A percentile compares a stretch with the other conserved stretches of the same genome.
Evolutionary conservation across 1,140 invertebrate genomes (phyloP).

Genomic region (Solen grandis): DNA sequence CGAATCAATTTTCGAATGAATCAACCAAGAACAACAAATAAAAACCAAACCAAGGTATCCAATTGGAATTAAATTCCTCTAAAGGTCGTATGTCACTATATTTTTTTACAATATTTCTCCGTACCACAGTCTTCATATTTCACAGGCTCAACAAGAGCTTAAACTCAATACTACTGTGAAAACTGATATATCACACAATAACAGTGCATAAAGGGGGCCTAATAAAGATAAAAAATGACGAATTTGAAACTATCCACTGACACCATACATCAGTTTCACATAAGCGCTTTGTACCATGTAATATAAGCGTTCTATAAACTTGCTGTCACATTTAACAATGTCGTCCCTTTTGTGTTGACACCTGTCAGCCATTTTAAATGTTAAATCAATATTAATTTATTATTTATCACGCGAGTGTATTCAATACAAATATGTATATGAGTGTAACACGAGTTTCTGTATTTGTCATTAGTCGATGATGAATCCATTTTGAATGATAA

Average conservation of each 20-base stretch:
- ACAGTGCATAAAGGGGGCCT: too few species aligned
- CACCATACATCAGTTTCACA: slow-evolving; percentile 38
- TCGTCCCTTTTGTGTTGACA: slow-evolving; percentile 33
- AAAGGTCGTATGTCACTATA: too few species aligned
- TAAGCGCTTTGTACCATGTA: slow-evolving; percentile 50
- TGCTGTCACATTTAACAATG: slow-evolving; percentile 47
- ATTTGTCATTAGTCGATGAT: not conserved
- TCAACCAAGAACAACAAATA: too few species aligned
- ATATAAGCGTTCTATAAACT: slow-evolving; percentile 29
- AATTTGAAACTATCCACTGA: slow-evolving; percentile 47
- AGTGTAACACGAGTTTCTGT: not conserved
- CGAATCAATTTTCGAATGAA: too few species aligned
- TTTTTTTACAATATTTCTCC: too few species aligned
- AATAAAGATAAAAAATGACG: slow-evolving; percentile 18
- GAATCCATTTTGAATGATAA: not conserved
- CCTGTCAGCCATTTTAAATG: slow-evolving; percentile 51
- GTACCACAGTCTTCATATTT: too few species aligned
- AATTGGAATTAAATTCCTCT: too few species aligned
- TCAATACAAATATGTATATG: not conserved
- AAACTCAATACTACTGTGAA: too few species aligned
- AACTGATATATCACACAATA: too few species aligned
- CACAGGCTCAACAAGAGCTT: too few species aligned
- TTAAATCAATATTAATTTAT: slow-evolving; percentile 59
- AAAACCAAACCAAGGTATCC: too few species aligned
- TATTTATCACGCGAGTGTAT: slow-evolving; percentile 23